phyloP scores from a whole-genome alignment of 2,888 invertebrate genomes.

The Agrotis segetum region DNA sequence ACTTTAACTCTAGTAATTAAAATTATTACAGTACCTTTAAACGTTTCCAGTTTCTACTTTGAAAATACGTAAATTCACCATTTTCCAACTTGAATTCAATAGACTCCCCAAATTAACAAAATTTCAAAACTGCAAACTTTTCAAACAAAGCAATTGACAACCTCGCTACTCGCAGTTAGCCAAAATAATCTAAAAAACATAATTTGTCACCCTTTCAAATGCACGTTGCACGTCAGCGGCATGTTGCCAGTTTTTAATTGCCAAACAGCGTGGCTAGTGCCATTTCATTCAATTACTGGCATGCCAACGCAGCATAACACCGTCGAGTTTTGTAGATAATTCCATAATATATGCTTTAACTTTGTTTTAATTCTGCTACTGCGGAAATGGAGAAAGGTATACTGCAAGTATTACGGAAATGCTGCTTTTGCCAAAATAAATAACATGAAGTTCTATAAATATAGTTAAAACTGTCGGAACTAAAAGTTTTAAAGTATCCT shows the following conservation, averaged over 20 bases:
- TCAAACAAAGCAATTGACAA: constrained; percentile 26
- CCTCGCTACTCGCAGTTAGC: constrained; percentile 6
- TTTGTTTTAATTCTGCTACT: constrained; percentile 32
- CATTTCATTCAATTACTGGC: constrained; percentile 74
- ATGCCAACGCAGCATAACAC: constrained; percentile 50
- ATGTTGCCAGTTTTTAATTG: constrained; percentile 72
- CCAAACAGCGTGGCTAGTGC: constrained; percentile 69
- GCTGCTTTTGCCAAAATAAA: neutral
- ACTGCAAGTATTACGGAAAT: neutral
- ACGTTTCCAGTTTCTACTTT: neutral
- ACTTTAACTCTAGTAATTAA: too few relatives aligned
- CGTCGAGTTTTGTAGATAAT: constrained; percentile 45
- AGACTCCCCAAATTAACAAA: neutral
- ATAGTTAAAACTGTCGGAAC: neutral
- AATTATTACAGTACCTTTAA: too few relatives aligned
- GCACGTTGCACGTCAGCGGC: constrained; percentile 49
- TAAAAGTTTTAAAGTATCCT: too few relatives aligned
- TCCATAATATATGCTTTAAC: constrained; percentile 47
- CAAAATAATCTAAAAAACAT: constrained; percentile 41
- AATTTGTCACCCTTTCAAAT: constrained; percentile 53
- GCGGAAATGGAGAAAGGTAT: constrained; percentile 1
- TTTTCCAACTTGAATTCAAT: neutral
- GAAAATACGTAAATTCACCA: neutral
- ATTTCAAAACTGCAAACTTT: constrained; percentile 4
- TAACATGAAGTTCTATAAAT: neutral